Percentiles rank a stretch among this genome's conserved stretches.
Evolutionary conservation across 2,797 vertebrate genomes (phyloP).

Genomic region (Epinephelus malabaricus): DNA sequence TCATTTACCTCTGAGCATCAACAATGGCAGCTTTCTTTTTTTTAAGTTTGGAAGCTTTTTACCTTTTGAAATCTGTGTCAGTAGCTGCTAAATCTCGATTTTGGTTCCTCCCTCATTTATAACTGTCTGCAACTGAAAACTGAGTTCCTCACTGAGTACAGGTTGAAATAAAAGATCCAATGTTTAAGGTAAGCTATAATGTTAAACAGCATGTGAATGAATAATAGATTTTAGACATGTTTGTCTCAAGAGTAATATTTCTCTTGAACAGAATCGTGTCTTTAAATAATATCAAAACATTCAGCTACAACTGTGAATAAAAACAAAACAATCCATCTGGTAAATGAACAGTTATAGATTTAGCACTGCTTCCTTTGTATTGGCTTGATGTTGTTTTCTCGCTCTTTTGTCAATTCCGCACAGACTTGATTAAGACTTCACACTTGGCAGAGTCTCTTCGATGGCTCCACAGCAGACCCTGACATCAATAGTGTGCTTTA

Average conservation of each 20-base stretch:
- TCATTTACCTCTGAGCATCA: not conserved
- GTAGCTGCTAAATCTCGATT: not conserved
- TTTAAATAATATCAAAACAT: not conserved
- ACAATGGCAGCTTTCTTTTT: not conserved
- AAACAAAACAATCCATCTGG: not conserved
- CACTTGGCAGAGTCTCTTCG: constrained; percentile 8
- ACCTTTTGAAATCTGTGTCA: not conserved
- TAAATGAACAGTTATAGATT: not conserved
- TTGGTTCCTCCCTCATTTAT: not conserved
- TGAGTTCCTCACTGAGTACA: not conserved
- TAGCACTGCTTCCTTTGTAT: not conserved
- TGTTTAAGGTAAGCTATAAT: not conserved
- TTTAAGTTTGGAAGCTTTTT: not conserved
- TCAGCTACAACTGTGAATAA: not conserved
- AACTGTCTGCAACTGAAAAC: not conserved
- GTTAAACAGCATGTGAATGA: not conserved
- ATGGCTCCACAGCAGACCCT: not conserved
- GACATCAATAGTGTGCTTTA: constrained; percentile 20
- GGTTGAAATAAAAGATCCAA: not conserved
- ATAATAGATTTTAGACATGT: not conserved
- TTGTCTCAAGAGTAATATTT: not conserved
- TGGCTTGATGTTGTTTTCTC: not conserved
- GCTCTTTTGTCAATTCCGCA: constrained; percentile 16
- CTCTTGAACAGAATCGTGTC: not conserved
- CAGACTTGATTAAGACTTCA: constrained; percentile 29